Evolutionary conservation across 1,140 invertebrate genomes (phyloP).

Genomic region (Solenopsis invicta): DNA sequence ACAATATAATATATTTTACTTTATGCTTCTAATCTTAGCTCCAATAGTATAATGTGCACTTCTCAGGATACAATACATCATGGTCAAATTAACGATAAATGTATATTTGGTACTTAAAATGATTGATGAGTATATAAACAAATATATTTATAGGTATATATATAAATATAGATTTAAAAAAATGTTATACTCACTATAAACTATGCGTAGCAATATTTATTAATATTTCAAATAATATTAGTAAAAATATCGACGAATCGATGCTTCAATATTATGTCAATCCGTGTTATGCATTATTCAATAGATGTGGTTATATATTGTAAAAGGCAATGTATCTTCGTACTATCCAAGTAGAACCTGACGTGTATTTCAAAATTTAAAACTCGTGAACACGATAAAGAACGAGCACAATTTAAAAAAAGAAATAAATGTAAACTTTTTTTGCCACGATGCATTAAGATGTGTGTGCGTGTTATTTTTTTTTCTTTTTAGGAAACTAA

Average conservation of each 20-base stretch:
- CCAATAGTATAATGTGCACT: too few relatives aligned
- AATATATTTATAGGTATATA: too few relatives aligned
- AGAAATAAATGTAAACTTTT: constrained; percentile 2
- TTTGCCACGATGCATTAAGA: neutral
- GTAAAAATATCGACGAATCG: neutral
- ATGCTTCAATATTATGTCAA: neutral
- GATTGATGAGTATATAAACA: neutral
- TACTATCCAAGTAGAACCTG: neutral
- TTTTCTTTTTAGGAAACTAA: neutral
- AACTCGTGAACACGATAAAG: neutral
- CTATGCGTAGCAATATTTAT: neutral
- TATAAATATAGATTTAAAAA: too few relatives aligned
- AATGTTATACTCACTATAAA: too few relatives aligned
- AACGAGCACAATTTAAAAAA: neutral
- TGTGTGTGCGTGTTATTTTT: neutral
- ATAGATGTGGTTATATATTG: neutral
- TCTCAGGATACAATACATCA: too few relatives aligned
- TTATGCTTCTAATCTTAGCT: too few relatives aligned
- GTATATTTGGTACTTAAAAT: too few relatives aligned
- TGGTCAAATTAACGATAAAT: too few relatives aligned
- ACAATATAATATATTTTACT: too few relatives aligned
- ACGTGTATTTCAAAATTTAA: neutral
- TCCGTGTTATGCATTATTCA: neutral
- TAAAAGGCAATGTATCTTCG: neutral
- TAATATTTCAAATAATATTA: neutral